Evolutionary conservation across 2,888 invertebrate species (phyloP).

Genomic region (Hydrotaea cyrtoneurina): DNA sequence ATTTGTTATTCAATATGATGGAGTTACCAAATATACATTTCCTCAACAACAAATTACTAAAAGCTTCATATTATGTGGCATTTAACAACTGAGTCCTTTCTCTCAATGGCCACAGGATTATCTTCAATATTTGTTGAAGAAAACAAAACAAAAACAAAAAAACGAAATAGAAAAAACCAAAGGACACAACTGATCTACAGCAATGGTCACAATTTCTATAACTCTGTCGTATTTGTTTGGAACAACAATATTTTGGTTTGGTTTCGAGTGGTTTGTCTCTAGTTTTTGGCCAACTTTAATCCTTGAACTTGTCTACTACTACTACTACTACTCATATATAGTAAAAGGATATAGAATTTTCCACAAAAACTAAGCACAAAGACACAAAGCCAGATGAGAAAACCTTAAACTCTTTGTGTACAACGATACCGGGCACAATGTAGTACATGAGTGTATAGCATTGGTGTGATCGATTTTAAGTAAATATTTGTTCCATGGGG

Average conservation of each 20-base stretch:
- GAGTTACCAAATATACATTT: neutral
- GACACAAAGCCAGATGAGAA: slow-evolving; percentile 34
- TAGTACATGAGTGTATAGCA: slow-evolving; percentile 1
- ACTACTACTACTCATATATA: too few relatives aligned
- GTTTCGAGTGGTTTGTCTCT: slow-evolving; percentile 46
- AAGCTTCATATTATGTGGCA: slow-evolving; percentile 7
- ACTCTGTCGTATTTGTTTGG: slow-evolving; percentile 11
- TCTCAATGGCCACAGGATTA: slow-evolving; percentile 53
- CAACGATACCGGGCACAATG: neutral
- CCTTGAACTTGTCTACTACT: slow-evolving; percentile 74
- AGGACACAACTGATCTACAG: slow-evolving; percentile 38
- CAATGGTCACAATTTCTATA: slow-evolving; percentile 19
- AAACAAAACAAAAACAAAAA: neutral
- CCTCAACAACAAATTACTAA: neutral
- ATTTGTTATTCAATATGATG: neutral
- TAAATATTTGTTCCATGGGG: too few relatives aligned
- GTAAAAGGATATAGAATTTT: slow-evolving; percentile 46
- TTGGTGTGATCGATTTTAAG: neutral
- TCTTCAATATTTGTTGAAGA: slow-evolving; percentile 14
- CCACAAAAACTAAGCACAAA: slow-evolving; percentile 28
- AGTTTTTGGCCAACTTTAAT: slow-evolving; percentile 70
- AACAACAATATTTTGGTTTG: slow-evolving; percentile 53
- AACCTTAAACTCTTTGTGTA: slow-evolving; percentile 57
- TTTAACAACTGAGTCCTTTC: slow-evolving; percentile 35
- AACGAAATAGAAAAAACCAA: neutral